These are phyloP conservation scores for Trichomalopsis sarcophagae DNA, from an alignment of 1,140 invertebrate genomes.

Conservation along the genomic window DNA sequence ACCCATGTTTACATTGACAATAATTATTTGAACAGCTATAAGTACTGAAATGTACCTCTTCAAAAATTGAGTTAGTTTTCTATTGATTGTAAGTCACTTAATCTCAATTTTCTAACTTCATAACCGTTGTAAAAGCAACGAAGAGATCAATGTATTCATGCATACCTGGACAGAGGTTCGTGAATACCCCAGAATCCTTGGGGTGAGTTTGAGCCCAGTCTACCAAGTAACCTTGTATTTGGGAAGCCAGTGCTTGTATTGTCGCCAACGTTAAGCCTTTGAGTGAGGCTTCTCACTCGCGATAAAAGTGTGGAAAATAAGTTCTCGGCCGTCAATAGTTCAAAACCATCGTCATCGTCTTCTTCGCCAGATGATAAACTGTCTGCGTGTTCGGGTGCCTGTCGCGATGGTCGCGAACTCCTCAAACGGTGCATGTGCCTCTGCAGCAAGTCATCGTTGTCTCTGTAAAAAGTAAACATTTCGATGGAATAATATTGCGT, in stretches of 20 bases:
- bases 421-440: conserved; percentile 84
- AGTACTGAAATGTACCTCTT: too few species aligned
- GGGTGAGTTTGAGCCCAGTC: conserved; percentile 67
- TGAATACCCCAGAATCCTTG: conserved; percentile 68
- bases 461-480: conserved; percentile 53
- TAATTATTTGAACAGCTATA: too few species aligned
- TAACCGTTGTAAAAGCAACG: background rate
- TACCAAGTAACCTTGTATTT: conserved; percentile 73
- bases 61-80: conserved; percentile 1
- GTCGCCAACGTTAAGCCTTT: conserved; percentile 89
- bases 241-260: conserved; percentile 77
- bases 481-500: background rate
- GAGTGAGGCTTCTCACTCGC: conserved; percentile 88
- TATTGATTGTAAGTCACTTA: background rate
- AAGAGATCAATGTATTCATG: background rate
- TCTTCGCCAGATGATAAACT: conserved; percentile 91
- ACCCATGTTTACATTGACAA: background rate
- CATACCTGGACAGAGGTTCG: conserved; percentile 62
- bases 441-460: conserved; percentile 73
- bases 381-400: conserved; percentile 82
- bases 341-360: conserved; percentile 92
- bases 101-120: background rate
- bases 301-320: conserved; percentile 90
- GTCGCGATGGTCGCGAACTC: conserved; percentile 83
- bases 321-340: conserved; percentile 91